Conservation (phyloP, 1,140 invertebrate species). For the Steinernema khuongi region DNA sequence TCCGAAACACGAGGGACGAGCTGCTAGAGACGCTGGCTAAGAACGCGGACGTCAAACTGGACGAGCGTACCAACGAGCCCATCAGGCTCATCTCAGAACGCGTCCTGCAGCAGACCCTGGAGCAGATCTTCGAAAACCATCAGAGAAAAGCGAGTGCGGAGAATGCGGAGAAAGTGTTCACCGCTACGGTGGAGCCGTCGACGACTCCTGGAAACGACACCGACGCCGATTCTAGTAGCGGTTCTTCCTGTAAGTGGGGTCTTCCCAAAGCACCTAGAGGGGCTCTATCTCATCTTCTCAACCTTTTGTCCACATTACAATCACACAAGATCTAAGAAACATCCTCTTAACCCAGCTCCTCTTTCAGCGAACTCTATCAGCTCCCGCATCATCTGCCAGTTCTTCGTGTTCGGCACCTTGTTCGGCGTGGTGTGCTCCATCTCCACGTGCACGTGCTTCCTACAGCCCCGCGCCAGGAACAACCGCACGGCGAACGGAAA, state of each 20-base stretch:
- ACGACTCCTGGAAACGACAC: background rate
- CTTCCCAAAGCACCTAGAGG: no score
- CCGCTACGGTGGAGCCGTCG: background rate
- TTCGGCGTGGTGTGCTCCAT: conserved; percentile 37
- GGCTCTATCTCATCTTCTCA: no score
- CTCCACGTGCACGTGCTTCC: conserved; percentile 38
- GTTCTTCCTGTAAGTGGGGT: background rate
- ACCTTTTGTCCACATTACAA: no score
- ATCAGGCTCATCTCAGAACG: background rate
- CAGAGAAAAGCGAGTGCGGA: background rate
- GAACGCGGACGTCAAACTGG: background rate
- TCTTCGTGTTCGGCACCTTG: conserved; percentile 40
- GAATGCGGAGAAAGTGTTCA: background rate
- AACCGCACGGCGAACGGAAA: conserved; percentile 17
- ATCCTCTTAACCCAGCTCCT: background rate
- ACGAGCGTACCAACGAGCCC: conserved; percentile 11
- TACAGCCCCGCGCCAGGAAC: conserved; percentile 11
- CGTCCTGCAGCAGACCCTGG: conserved; percentile 4
- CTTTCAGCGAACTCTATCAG: background rate
- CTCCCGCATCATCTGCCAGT: conserved; percentile 36
- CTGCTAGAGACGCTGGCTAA: conserved; percentile 8
- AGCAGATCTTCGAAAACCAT: conserved; percentile 8
- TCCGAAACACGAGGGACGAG: background rate
- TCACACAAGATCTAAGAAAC: background rate
- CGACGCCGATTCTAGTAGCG: background rate